Conservation (phyloP, 2,113 vertebrate species). For the Pachycephala philippinensis region DNA sequence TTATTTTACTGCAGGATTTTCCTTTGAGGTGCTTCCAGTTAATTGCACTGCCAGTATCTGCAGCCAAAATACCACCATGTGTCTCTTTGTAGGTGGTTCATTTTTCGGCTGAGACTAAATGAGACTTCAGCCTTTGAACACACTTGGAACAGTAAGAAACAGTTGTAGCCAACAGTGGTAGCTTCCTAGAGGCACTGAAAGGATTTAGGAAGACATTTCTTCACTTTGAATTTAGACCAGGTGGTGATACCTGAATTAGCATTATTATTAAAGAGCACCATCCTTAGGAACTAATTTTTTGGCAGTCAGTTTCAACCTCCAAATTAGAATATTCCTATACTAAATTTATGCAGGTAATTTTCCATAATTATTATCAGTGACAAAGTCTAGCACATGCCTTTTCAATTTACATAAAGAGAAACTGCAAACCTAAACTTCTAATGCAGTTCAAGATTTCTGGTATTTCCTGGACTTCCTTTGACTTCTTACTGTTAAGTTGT, state of each 20-base stretch:
- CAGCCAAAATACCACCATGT: background rate
- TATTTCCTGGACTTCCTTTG: slow-evolving; percentile 29
- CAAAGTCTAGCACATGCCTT: background rate
- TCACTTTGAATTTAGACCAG: background rate
- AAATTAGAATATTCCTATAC: background rate
- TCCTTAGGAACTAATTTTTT: background rate
- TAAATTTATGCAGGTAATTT: slow-evolving; percentile 9
- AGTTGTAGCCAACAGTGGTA: background rate
- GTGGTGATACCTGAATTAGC: background rate
- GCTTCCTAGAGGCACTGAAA: background rate
- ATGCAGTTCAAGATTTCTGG: background rate
- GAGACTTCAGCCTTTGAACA: background rate
- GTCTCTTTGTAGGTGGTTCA: background rate
- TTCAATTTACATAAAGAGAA: background rate
- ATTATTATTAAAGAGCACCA: background rate
- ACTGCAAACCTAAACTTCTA: background rate
- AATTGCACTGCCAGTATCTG: background rate
- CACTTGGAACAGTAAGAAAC: background rate
- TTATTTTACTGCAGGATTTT: background rate
- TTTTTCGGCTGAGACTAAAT: background rate
- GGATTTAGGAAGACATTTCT: background rate
- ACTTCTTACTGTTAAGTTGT: background rate
- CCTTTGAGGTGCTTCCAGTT: background rate
- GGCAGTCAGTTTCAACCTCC: background rate
- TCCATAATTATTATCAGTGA: background rate